Percentiles rank a stretch among this genome's conserved stretches.
Conservation (phyloP, 2,113 vertebrate species). For the Aplodontia rufa region DNA sequence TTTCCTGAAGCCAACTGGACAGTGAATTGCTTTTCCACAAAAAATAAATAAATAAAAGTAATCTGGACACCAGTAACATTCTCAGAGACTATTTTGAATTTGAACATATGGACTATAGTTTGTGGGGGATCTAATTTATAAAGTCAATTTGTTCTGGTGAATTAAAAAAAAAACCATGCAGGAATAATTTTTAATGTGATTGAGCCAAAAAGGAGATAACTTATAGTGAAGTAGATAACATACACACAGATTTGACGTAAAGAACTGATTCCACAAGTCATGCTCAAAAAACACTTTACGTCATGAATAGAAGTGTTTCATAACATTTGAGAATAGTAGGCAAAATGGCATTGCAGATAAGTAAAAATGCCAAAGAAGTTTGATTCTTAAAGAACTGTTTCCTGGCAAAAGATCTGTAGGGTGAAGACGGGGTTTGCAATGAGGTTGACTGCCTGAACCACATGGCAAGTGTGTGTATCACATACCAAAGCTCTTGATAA, state of each 20-base stretch:
- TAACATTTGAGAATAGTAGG: neutral
- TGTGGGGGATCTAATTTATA: slow-evolving; percentile 39
- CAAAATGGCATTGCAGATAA: neutral
- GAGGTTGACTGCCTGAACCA: neutral
- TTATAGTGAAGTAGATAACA: neutral
- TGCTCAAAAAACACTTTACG: neutral
- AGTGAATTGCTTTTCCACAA: neutral
- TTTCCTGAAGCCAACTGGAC: neutral
- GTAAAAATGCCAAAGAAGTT: neutral
- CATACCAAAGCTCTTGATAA: neutral
- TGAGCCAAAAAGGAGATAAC: neutral
- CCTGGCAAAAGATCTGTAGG: neutral
- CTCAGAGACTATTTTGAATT: neutral
- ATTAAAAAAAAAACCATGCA: neutral
- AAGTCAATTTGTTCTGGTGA: neutral
- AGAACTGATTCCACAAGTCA: neutral
- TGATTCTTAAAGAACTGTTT: neutral
- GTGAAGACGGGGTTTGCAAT: neutral
- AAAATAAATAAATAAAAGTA: neutral
- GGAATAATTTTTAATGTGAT: neutral
- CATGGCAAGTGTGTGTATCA: neutral
- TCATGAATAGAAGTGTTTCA: neutral
- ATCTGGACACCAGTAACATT: neutral
- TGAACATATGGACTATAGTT: neutral
- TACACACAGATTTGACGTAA: neutral